phyloP scores from a whole-genome alignment of 2,797 vertebrate genomes.

The Myioborus melanocephalus region DNA sequence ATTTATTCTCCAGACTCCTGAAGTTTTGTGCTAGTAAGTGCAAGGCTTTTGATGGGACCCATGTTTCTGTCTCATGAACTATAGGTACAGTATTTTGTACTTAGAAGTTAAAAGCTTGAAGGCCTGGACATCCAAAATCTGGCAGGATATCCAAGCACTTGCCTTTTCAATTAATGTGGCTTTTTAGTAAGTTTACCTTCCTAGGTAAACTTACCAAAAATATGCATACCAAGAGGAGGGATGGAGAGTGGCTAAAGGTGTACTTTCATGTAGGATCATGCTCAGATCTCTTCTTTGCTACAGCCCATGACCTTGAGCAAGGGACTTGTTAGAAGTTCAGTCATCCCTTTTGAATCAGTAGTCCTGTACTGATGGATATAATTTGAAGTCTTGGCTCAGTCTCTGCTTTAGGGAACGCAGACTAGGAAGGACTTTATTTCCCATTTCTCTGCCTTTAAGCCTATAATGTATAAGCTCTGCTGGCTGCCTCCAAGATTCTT shows the following conservation, averaged over 20 bases:
- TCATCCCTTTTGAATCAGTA: background rate
- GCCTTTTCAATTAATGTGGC: background rate
- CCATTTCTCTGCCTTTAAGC: background rate
- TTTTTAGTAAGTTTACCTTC: background rate
- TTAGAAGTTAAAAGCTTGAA: background rate
- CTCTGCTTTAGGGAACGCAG: background rate
- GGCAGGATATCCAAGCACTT: background rate
- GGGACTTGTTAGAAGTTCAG: background rate
- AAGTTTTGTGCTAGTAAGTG: slow-evolving; percentile 2
- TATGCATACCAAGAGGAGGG: background rate
- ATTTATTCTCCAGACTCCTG: background rate
- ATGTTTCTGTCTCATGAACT: background rate
- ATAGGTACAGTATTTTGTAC: background rate
- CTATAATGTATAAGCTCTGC: background rate
- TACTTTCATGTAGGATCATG: background rate
- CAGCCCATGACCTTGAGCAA: background rate
- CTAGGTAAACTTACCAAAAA: background rate
- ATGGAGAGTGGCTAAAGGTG: background rate
- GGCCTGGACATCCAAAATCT: background rate
- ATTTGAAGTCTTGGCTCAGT: background rate
- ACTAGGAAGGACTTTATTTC: background rate
- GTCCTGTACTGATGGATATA: background rate
- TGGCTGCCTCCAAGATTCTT: background rate
- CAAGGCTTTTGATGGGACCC: background rate
- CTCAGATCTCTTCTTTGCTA: background rate